These are phyloP conservation scores for Diachasma alloeum DNA, from an alignment of 1,140 invertebrate species.

Conservation along the genomic window DNA sequence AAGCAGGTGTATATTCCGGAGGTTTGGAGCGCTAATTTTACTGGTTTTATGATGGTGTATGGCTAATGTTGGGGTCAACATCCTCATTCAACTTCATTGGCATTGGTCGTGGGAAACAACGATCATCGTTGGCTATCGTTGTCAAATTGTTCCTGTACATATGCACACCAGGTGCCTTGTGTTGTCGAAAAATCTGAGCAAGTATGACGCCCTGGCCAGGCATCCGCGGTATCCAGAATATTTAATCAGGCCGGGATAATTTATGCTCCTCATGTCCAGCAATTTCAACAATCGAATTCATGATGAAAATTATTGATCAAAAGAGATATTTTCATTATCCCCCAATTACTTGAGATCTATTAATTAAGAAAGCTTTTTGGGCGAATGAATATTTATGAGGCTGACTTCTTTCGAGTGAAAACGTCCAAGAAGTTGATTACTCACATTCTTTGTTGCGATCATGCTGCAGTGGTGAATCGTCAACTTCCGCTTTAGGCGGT, in stretches of 20 bases:
- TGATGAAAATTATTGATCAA: neutral
- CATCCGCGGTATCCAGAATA: too few relatives aligned
- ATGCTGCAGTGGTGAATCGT: slow-evolving; percentile 90
- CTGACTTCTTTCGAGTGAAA: neutral
- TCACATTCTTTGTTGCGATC: slow-evolving; percentile 98
- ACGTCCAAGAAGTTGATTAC: slow-evolving; percentile 37
- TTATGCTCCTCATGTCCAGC: neutral
- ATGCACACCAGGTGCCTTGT: too few relatives aligned
- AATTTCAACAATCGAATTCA: neutral
- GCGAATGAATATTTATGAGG: neutral
- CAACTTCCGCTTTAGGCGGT: slow-evolving; percentile 90
- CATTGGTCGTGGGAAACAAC: too few relatives aligned
- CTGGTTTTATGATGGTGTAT: too few relatives aligned
- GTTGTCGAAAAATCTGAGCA: too few relatives aligned
- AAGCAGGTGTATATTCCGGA: too few relatives aligned
- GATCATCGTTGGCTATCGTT: neutral
- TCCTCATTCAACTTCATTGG: too few relatives aligned
- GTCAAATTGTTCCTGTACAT: neutral
- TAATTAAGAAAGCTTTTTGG: neutral
- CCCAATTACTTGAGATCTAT: neutral
- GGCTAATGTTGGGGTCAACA: too few relatives aligned
- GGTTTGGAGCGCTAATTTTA: too few relatives aligned
- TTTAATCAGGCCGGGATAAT: neutral
- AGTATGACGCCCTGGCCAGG: too few relatives aligned
- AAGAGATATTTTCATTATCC: neutral